These are phyloP conservation scores for Rhodeus uyekii DNA, from an alignment of 2,797 vertebrate genomes.

Conservation along the genomic window DNA sequence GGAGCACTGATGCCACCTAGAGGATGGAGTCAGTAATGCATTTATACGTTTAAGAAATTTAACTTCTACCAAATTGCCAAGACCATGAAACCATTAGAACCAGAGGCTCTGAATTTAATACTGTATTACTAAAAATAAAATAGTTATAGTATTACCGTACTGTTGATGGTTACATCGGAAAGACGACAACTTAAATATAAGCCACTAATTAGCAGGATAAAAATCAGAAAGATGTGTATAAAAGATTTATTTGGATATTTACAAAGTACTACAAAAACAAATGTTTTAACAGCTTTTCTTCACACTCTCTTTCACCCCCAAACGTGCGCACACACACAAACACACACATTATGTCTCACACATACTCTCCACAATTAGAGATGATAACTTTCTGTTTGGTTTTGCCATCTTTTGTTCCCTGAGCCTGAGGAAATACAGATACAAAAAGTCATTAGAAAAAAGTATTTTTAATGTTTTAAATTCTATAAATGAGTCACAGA, in stretches of 20 bases:
- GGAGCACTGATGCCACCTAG: constrained; percentile 10
- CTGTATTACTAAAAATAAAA: no score
- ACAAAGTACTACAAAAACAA: constrained; percentile 63
- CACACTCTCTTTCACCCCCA: neutral
- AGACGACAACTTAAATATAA: no score
- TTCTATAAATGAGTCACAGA: no score
- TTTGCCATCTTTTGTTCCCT: constrained; percentile 92
- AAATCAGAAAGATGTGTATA: constrained; percentile 43
- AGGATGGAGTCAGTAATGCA: neutral
- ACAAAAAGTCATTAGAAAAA: constrained; percentile 21
- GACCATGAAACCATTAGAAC: neutral
- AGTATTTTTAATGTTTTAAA: neutral
- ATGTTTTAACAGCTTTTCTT: neutral
- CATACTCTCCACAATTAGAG: constrained; percentile 92
- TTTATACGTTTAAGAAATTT: neutral
- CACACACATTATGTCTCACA: constrained; percentile 62
- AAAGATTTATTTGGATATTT: constrained; percentile 80
- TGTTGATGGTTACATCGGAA: no score
- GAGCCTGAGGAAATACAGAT: constrained; percentile 76
- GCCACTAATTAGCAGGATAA: constrained; percentile 1
- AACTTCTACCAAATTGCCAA: neutral
- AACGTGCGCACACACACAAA: constrained; percentile 13
- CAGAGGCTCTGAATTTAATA: neutral
- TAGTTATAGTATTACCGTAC: no score
- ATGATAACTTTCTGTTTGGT: constrained; percentile 96